Conservation (phyloP, 2,888 invertebrate genomes). For the Napeogenes sylphis region DNA sequence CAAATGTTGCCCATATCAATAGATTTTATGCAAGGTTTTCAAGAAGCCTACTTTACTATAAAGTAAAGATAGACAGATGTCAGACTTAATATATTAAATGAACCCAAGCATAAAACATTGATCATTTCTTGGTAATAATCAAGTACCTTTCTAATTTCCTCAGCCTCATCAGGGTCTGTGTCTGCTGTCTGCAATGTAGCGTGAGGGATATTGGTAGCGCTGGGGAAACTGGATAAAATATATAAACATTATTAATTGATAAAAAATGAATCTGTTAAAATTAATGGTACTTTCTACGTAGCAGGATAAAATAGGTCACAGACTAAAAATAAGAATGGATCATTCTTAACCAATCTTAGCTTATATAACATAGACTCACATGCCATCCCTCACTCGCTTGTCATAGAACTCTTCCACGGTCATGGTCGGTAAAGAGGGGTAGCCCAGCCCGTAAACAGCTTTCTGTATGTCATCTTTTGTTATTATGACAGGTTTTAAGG, state of each 20-base stretch:
- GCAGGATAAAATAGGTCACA: no score
- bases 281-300: no score
- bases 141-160: constrained; percentile 70
- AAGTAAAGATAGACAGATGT: no score
- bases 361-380: constrained; percentile 64
- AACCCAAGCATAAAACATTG: no score
- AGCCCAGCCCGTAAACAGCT: constrained; percentile 94
- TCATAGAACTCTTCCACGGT: constrained; percentile 98
- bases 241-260: constrained; percentile 1
- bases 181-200: constrained; percentile 58
- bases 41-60: no score
- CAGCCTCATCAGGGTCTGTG: constrained; percentile 77
- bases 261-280: not conserved
- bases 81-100: no score
- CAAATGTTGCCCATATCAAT: no score
- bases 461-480: constrained; percentile 93
- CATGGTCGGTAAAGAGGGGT: constrained; percentile 94
- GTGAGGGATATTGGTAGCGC: constrained; percentile 58
- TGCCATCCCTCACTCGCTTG: constrained; percentile 86
- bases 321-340: no score
- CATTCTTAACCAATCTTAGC: no score
- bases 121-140: not conserved
- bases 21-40: no score
- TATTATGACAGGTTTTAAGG: constrained; percentile 90
- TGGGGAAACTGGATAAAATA: constrained; percentile 53